Evolutionary conservation across 1,140 invertebrate genomes (phyloP).

Genomic region (Drosophila sturtevanti): DNA sequence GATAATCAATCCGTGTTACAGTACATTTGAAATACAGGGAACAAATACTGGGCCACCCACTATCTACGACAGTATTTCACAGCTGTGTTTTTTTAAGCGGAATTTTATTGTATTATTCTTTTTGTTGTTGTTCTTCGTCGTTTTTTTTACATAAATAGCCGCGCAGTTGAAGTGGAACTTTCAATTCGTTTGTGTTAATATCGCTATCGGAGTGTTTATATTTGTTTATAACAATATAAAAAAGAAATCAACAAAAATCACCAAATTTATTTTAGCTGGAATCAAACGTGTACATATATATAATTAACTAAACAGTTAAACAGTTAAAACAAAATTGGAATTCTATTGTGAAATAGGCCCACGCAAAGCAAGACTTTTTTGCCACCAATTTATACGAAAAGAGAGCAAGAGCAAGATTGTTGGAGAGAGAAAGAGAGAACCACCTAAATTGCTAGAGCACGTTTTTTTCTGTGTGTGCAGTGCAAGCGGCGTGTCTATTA

Average conservation of each 20-base stretch:
- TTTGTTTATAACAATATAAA: constrained; percentile 23
- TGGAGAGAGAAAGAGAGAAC: background rate
- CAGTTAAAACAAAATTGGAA: constrained; percentile 10
- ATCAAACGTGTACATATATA: constrained; percentile 12
- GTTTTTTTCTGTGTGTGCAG: constrained; percentile 7
- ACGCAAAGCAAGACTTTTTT: constrained; percentile 12
- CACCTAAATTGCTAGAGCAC: constrained; percentile 1
- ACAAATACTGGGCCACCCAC: background rate
- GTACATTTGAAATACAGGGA: background rate
- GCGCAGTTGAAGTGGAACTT: constrained; percentile 50
- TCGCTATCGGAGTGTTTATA: constrained; percentile 28
- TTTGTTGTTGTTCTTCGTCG: background rate
- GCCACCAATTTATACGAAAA: constrained; percentile 16
- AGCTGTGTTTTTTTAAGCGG: background rate
- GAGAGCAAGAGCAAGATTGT: constrained; percentile 8
- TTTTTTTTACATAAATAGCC: constrained; percentile 45
- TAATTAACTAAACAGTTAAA: constrained; percentile 12
- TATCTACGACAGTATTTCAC: constrained; percentile 4
- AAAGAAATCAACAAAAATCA: constrained; percentile 1
- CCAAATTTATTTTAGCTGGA: background rate
- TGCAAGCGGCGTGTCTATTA: constrained; percentile 30
- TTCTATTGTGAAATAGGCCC: constrained; percentile 46
- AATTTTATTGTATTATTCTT: background rate
- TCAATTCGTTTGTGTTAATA: constrained; percentile 56
- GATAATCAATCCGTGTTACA: too few relatives aligned